These are phyloP conservation scores for Bombus fervidus DNA, from an alignment of 1,140 invertebrate species.

Conservation along the genomic window DNA sequence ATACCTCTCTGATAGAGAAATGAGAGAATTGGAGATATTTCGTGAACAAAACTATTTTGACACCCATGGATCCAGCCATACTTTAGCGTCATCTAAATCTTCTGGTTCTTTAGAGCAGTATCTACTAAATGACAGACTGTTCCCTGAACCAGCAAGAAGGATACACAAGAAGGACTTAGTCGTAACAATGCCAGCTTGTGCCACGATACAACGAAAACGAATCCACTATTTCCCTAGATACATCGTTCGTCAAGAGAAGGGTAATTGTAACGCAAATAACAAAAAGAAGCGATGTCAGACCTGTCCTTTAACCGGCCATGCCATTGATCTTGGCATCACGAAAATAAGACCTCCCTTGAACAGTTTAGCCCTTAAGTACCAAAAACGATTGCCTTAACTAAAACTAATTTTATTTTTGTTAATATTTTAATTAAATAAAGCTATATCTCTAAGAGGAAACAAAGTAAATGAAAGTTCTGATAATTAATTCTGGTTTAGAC, in stretches of 20 bases:
- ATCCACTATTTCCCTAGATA: slow-evolving; percentile 76
- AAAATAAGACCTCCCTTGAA: slow-evolving; percentile 67
- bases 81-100: slow-evolving; percentile 63
- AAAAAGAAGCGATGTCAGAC: slow-evolving; percentile 61
- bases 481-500: neutral
- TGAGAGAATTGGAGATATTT: slow-evolving; percentile 68
- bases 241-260: slow-evolving; percentile 69
- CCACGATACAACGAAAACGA: slow-evolving; percentile 66
- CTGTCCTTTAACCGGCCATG: slow-evolving; percentile 74
- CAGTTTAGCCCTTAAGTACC: slow-evolving; percentile 73
- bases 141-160: slow-evolving; percentile 66
- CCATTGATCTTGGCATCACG: slow-evolving; percentile 70
- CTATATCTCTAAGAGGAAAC: too few relatives aligned
- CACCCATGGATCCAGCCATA: slow-evolving; percentile 73
- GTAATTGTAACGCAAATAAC: slow-evolving; percentile 16
- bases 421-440: neutral
- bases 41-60: slow-evolving; percentile 78
- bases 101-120: slow-evolving; percentile 70
- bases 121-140: slow-evolving; percentile 73
- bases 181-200: slow-evolving; percentile 70
- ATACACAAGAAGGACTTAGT: slow-evolving; percentile 67
- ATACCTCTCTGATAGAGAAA: slow-evolving; percentile 31
- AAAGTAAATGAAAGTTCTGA: neutral
- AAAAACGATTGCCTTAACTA: slow-evolving; percentile 67
- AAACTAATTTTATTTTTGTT: neutral